These are phyloP conservation scores for Brenthis ino DNA, from an alignment of 2,888 invertebrate genomes.

Conservation along the genomic window DNA sequence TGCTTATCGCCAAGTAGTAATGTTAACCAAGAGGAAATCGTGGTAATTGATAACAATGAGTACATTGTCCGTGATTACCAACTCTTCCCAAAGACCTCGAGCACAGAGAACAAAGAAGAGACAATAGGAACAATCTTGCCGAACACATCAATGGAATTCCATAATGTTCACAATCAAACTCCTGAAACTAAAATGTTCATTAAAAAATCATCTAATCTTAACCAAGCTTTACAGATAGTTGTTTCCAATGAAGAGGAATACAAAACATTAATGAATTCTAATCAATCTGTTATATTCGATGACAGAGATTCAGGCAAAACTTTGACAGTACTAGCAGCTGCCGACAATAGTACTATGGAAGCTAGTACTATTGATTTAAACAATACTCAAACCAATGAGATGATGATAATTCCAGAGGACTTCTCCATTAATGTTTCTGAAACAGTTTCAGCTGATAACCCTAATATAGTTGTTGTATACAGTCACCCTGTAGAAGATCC, in stretches of 20 bases:
- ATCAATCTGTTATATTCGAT: constrained; percentile 74
- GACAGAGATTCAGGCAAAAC: constrained; percentile 65
- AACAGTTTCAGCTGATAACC: constrained; percentile 74
- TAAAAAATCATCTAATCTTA: constrained; percentile 58
- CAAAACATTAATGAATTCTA: constrained; percentile 71
- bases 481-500: constrained; percentile 83
- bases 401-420: constrained; percentile 84
- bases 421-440: constrained; percentile 81
- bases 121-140: constrained; percentile 48
- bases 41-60: constrained; percentile 83
- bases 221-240: constrained; percentile 75
- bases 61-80: constrained; percentile 76
- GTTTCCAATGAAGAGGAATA: constrained; percentile 79
- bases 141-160: constrained; percentile 58
- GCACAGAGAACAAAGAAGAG: constrained; percentile 54
- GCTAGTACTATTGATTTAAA: constrained; percentile 67
- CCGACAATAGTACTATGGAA: constrained; percentile 55
- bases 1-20: constrained; percentile 36
- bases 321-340: constrained; percentile 63
- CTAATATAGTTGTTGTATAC: constrained; percentile 85
- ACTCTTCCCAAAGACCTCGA: constrained; percentile 59
- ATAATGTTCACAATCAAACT: constrained; percentile 50
- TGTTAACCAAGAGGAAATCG: constrained; percentile 57
- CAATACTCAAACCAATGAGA: constrained; percentile 80
- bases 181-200: constrained; percentile 55